Evolutionary conservation across 2,113 vertebrate species (phyloP).

Genomic region (Eonycteris spelaea): DNA sequence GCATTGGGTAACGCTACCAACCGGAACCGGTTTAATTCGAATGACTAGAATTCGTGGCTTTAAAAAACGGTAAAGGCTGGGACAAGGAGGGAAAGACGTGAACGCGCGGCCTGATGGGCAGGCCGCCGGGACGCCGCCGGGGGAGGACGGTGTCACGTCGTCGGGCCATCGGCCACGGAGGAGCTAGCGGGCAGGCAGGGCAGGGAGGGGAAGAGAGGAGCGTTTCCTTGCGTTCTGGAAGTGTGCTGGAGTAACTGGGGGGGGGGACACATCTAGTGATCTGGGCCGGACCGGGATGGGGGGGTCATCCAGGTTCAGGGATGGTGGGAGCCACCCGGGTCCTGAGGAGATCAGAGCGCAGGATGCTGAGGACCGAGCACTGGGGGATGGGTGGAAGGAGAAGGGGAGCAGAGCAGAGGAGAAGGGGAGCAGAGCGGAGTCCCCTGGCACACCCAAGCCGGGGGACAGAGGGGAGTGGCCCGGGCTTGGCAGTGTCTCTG

Average conservation of each 20-base stretch:
- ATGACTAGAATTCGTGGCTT: neutral
- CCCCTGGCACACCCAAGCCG: too few species aligned
- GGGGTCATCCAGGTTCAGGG: fast-evolving
- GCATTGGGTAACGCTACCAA: neutral
- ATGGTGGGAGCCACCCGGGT: neutral
- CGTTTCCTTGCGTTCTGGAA: neutral
- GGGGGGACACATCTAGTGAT: neutral
- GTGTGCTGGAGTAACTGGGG: neutral
- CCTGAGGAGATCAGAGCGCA: neutral
- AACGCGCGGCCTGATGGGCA: fast-evolving
- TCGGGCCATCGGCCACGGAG: fast-evolving
- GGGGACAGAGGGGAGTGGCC: neutral
- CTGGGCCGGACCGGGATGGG: neutral
- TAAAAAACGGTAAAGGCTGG: neutral
- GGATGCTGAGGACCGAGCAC: neutral
- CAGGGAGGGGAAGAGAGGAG: fast-evolving
- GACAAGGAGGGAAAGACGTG: neutral
- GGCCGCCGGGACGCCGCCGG: neutral
- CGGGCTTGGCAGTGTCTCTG: neutral
- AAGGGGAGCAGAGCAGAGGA: too few species aligned
- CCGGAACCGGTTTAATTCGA: neutral
- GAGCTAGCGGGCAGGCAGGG: fast-evolving
- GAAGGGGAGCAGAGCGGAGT: too few species aligned
- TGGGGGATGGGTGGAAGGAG: too few species aligned
- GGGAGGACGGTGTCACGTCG: fast-evolving